These are phyloP conservation scores for Apus apus DNA, from an alignment of 2,113 vertebrate genomes.

Conservation along the genomic window DNA sequence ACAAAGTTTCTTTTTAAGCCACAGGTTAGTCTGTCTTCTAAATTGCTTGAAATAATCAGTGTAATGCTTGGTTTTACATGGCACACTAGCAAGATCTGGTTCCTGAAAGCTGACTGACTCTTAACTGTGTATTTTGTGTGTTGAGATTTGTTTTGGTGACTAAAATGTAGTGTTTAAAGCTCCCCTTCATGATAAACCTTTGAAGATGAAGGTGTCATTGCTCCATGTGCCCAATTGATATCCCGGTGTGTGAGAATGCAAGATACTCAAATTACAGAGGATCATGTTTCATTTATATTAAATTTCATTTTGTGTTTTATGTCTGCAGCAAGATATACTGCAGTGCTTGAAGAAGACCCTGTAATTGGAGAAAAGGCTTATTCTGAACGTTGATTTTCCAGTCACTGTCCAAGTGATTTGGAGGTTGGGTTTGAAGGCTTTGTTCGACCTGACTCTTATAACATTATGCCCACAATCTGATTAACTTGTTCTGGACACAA, in stretches of 20 bases:
- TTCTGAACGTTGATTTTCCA: background rate
- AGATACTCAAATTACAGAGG: background rate
- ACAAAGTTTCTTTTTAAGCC: conserved; percentile 75
- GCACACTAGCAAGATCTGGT: background rate
- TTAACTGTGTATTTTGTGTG: conserved; percentile 21
- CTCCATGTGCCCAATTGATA: background rate
- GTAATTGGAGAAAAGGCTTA: background rate
- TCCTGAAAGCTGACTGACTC: conserved; percentile 26
- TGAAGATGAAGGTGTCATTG: background rate
- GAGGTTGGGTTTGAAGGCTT: background rate
- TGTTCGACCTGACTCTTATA: background rate
- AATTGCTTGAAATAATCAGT: conserved; percentile 48
- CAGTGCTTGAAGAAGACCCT: background rate
- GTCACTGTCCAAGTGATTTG: background rate
- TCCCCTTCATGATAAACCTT: background rate
- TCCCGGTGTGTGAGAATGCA: background rate
- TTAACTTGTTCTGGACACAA: background rate
- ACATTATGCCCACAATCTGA: background rate
- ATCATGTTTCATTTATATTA: background rate
- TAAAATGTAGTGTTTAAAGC: background rate
- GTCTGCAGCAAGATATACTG: background rate
- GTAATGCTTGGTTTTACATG: conserved; percentile 21
- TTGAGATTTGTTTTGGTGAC: conserved; percentile 29
- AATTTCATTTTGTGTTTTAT: background rate
- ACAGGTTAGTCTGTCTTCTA: conserved; percentile 70